Base-by-base conservation (phyloP, 2,888 invertebrate genomes). In the Lasiommata megera region DNA sequence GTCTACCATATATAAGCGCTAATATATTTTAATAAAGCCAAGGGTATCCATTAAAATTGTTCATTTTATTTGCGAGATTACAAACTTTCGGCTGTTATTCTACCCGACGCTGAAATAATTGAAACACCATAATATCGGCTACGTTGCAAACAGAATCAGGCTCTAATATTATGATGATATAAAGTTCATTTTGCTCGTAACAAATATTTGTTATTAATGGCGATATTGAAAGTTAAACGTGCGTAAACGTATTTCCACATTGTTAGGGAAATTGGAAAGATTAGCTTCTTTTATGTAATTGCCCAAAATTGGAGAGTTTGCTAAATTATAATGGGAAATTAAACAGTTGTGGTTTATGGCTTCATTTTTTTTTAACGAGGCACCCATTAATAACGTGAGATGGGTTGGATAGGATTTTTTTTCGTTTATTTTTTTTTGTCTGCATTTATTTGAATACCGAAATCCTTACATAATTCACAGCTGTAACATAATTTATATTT, bases 221-320 rank as follows among this genome's bases (percentile, higher is more conserved):
- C 11, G 28, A 23, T 28, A 29, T 28, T 11, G 14, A 46, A 31
- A 16, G 0, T 14, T 16, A 2, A 9, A 11, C 18, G 18, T 41
- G 40, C 17, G 3, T 14, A 44, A 44, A 29, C 29, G 14, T 46
- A 29, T 46, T 46, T 44, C 16, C 44, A 16, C 44, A 16, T 16
- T 46, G 29, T 29, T 16, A 46, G 14, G 44, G 29, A 44, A 60
- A 57, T 61, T 58, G 50, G 31, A 54, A 23, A 36, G 44, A 48
- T 55, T 58, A 55, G 28, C 55, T 36, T 31, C 50, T 50, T 44
- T 31, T 16, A 23, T 8, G 14, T 50, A 44, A 58, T 58, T 55
- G 58, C 43, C 29, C 29, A 29, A 46, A 38, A 55, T 50, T 44
- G 7, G 12, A 44, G 37, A n/a, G 36, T 40, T 28, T 14, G 41